Base-by-base conservation (phyloP, 2,113 vertebrate species). In the Polypterus bichir region DNA sequence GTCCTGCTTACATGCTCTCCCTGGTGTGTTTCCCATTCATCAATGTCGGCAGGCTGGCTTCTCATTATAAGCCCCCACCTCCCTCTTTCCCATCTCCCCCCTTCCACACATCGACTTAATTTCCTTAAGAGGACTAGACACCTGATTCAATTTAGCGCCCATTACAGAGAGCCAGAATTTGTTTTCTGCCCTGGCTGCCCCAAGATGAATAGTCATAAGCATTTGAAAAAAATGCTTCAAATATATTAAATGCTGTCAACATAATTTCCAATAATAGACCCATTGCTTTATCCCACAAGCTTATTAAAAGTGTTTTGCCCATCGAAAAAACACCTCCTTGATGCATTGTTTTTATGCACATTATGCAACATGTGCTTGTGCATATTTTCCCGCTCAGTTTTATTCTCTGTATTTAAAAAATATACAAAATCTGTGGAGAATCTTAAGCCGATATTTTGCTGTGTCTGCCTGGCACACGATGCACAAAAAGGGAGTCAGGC, bases 41-140 rank as follows among this genome's bases (percentile, higher is more conserved):
- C 94, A 97, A 82, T 93, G 94, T 96, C 91, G 76, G 65, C 78
- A 9, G 69, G 77, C 83, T 87, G 76, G 75, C 82, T 83, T 94
- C 90, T 96, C 92, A 94, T 97, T 95, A 94, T 97, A 89, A 89
- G 88, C 77, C 83, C 84, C 84, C 73, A 78, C 77, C 79, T 84
- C 83, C 27, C 27, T 27, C 27, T 1, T 27, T 27, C 27, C 27
- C 27, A 27, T 27, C 27, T 27, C 27, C 27, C 27, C 74, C 85
- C 82, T 83, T 86, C 86, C 85, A 74, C 78, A 83, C 86, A 85
- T 88, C 88, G 91, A 93, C 93, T 96, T 97, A 90, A 97, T 97
- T 97, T 94, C 89, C 89, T 92, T 97, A 97, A 93, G 87, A 92
- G 87, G 87, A 90, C 84, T 90, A 90, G 96, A 96, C 93, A 94